These are phyloP conservation scores for Leucopsar rothschildi DNA, from an alignment of 2,113 vertebrate species.

Conservation along the genomic window DNA sequence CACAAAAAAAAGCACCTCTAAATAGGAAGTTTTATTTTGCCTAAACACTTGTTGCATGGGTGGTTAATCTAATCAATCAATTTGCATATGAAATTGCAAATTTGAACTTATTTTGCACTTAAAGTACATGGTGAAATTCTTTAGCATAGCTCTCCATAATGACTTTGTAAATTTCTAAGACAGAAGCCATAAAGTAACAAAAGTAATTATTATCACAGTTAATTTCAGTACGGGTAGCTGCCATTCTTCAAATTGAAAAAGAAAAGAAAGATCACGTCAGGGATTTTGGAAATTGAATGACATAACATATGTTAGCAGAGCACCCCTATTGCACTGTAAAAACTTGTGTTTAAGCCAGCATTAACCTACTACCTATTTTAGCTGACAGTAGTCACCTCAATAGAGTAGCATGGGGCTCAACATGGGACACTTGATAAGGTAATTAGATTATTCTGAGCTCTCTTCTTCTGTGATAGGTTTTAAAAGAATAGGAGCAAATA, in stretches of 20 bases:
- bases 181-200: background rate
- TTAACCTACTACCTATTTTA: constrained; percentile 25
- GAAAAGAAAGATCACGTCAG: background rate
- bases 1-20: background rate
- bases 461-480: background rate
- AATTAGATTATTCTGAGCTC: constrained; percentile 19
- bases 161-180: background rate
- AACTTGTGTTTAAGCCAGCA: constrained; percentile 1
- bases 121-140: background rate
- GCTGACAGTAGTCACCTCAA: background rate
- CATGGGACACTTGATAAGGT: background rate
- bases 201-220: background rate
- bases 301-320: background rate
- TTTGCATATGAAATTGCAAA: background rate
- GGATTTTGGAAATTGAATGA: background rate
- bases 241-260: background rate
- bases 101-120: background rate
- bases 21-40: background rate
- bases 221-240: background rate
- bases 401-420: background rate
- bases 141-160: background rate
- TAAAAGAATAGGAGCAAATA: background rate
- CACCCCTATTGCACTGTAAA: background rate
- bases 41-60: background rate
- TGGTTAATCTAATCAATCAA: background rate